Conservation (phyloP, 92 coral and sea anemone genomes). For the Muricea muricata region DNA sequence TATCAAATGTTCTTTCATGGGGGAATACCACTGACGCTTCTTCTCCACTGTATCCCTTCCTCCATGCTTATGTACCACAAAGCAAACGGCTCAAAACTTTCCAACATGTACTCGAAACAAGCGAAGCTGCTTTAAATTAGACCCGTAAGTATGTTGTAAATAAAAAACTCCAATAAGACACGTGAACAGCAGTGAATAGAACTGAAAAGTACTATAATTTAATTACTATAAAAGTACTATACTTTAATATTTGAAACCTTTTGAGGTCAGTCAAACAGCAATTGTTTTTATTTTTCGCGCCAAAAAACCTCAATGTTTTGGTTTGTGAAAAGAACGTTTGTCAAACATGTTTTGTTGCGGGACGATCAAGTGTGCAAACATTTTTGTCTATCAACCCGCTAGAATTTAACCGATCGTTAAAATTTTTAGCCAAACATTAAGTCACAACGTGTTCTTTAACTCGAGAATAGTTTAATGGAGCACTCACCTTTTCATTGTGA, state of each 20-base stretch:
- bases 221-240: too few species aligned
- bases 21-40: not conserved
- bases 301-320: too few species aligned
- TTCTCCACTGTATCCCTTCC: not conserved
- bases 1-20: not conserved
- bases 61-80: too few species aligned
- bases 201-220: too few species aligned
- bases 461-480: not conserved
- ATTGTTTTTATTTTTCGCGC: too few species aligned
- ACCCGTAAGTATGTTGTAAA: not conserved
- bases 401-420: not conserved
- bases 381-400: not conserved
- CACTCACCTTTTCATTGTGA: not conserved
- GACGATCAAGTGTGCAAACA: not conserved
- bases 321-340: not conserved
- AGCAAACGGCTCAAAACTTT: too few species aligned
- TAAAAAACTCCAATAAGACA: too few species aligned
- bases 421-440: not conserved
- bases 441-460: not conserved
- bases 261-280: too few species aligned
- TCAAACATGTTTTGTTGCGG: not conserved
- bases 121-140: not conserved
- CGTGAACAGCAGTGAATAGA: too few species aligned
- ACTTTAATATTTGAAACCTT: too few species aligned
- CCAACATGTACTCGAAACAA: not conserved